These are phyloP conservation scores for Urocyon cinereoargenteus DNA, from an alignment of 2,797 vertebrate genomes.

Conservation along the genomic window DNA sequence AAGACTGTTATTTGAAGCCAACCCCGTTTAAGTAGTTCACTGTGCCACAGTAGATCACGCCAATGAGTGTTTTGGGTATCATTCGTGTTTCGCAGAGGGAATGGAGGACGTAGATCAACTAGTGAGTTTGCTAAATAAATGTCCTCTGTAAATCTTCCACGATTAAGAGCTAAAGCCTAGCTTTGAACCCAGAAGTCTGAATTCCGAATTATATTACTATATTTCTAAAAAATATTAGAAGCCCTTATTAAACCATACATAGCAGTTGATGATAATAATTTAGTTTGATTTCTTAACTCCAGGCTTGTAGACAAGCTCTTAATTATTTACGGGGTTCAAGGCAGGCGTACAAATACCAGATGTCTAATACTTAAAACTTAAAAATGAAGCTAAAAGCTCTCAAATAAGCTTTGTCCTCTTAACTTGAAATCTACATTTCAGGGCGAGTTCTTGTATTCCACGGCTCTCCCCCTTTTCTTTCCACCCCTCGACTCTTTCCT, in stretches of 20 bases:
- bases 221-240: neutral
- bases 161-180: neutral
- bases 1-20: neutral
- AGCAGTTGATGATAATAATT: neutral
- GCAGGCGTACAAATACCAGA: neutral
- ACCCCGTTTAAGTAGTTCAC: neutral
- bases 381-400: neutral
- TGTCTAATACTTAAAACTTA: neutral
- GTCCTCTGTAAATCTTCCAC: neutral
- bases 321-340: neutral
- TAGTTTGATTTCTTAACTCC: slow-evolving; percentile 21
- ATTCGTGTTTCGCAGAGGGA: neutral
- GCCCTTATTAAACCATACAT: neutral
- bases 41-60: neutral
- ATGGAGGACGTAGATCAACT: neutral
- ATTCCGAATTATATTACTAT: neutral
- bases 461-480: neutral
- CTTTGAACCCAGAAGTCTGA: neutral
- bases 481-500: neutral
- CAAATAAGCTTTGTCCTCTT: neutral
- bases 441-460: neutral
- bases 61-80: neutral
- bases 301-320: neutral
- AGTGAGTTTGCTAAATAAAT: neutral
- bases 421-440: neutral